Evolutionary conservation across 2,113 vertebrate species (phyloP).

Genomic region (Toxotes chatareus): DNA sequence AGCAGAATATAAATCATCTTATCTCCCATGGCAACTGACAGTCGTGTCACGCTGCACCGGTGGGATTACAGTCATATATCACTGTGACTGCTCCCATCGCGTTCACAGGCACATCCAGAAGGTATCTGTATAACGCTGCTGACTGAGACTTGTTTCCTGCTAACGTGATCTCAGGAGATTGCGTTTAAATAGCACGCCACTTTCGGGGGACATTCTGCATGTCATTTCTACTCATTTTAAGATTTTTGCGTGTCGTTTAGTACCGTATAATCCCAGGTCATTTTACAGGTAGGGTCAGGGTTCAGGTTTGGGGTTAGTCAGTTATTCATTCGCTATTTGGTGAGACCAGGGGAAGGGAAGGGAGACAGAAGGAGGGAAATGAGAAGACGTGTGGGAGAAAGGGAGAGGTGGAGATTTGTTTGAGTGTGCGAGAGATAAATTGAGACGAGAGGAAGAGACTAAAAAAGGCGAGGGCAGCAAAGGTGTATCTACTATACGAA

Average conservation of each 20-base stretch:
- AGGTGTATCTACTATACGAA: conserved; percentile 10
- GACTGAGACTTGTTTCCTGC: conserved; percentile 31
- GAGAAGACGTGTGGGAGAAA: not conserved
- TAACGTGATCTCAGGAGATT: not conserved
- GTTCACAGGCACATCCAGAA: conserved; percentile 69
- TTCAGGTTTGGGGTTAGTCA: too few relatives aligned
- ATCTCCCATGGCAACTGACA: conserved; percentile 80
- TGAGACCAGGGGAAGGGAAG: not conserved
- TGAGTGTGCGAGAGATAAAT: conserved; percentile 29
- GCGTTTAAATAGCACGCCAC: too few relatives aligned
- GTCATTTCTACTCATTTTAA: too few relatives aligned
- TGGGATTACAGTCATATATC: conserved; percentile 76
- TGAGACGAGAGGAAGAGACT: conserved; percentile 14
- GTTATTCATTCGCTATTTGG: too few relatives aligned
- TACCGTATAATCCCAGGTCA: too few relatives aligned
- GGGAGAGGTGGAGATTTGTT: not conserved
- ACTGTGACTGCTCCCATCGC: conserved; percentile 65
- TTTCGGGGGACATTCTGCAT: too few relatives aligned
- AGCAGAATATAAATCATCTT: conserved; percentile 75
- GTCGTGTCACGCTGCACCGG: conserved; percentile 51
- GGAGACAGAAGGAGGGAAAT: not conserved
- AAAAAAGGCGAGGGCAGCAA: not conserved
- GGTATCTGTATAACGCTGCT: conserved; percentile 37
- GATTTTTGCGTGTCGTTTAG: too few relatives aligned
- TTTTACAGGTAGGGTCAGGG: too few relatives aligned